Evolutionary conservation across 2,888 invertebrate species (phyloP).

Genomic region (Mesorhabditis sp.): DNA sequence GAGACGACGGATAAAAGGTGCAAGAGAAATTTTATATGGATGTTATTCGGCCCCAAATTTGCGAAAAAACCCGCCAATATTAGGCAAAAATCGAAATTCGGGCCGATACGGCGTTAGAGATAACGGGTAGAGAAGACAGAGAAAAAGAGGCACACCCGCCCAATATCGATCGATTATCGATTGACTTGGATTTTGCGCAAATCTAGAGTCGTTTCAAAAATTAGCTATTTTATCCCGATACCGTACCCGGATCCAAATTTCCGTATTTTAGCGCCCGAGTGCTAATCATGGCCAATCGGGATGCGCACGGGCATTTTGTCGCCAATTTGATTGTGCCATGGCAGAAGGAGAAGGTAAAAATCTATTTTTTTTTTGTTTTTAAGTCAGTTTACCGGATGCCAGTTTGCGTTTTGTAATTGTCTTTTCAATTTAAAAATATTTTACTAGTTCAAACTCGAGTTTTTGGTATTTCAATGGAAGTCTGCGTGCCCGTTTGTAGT

Average conservation of each 20-base stretch:
- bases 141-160: too few relatives aligned
- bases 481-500: too few relatives aligned
- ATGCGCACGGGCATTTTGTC: conserved; percentile 29
- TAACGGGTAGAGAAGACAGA: too few relatives aligned
- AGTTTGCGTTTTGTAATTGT: not conserved
- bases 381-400: not conserved
- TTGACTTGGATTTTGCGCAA: not conserved
- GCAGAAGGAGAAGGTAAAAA: conserved; percentile 44
- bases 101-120: too few relatives aligned
- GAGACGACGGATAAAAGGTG: conserved; percentile 17
- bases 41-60: too few relatives aligned
- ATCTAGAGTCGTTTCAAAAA: conserved; percentile 7
- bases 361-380: not conserved
- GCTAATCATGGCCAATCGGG: conserved; percentile 44
- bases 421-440: not conserved
- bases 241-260: not conserved
- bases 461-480: conserved; percentile 8
- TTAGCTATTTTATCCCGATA: conserved; percentile 13
- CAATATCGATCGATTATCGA: too few relatives aligned
- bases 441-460: not conserved
- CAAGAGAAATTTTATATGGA: conserved; percentile 5
- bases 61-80: too few relatives aligned
- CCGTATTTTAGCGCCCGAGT: conserved; percentile 8
- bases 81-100: too few relatives aligned
- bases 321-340: conserved; percentile 54